Percentiles rank a stretch among this genome's conserved stretches.
Conservation (phyloP, 2,113 vertebrate species). For the Ellobius talpinus region DNA sequence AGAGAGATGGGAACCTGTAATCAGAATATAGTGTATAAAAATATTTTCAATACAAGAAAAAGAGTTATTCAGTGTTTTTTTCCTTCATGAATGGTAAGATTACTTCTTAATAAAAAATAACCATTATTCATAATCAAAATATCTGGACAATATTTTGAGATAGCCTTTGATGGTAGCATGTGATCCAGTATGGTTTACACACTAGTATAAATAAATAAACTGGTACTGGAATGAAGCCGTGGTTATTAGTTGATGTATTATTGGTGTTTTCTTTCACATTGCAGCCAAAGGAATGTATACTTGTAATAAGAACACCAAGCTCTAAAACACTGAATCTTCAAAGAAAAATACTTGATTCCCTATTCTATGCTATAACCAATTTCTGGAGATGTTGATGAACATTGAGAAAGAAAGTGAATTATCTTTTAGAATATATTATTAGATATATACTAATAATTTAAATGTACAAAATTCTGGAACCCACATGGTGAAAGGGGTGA, state of each 20-base stretch:
- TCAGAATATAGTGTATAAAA: not conserved
- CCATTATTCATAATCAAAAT: not conserved
- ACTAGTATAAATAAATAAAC: not conserved
- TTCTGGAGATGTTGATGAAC: not conserved
- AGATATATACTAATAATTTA: not conserved
- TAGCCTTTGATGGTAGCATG: not conserved
- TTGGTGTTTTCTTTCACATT: slow-evolving; percentile 3
- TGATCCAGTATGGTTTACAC: not conserved
- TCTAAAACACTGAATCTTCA: slow-evolving; percentile 8
- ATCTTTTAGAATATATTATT: not conserved
- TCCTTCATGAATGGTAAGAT: not conserved
- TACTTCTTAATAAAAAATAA: not conserved
- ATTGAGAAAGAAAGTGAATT: not conserved
- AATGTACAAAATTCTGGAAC: not conserved
- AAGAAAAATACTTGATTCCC: not conserved
- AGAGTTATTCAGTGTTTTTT: not conserved
- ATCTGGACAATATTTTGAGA: not conserved
- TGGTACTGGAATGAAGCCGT: not conserved
- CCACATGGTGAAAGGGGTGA: not conserved
- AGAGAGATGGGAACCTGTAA: not conserved
- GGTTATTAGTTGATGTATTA: not conserved
- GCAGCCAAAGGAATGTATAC: not conserved
- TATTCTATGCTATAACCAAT: not conserved
- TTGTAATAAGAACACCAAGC: not conserved
- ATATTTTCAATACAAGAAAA: not conserved